Conservation (phyloP, 1,140 invertebrate genomes). For the Hirudo medicinalis region DNA sequence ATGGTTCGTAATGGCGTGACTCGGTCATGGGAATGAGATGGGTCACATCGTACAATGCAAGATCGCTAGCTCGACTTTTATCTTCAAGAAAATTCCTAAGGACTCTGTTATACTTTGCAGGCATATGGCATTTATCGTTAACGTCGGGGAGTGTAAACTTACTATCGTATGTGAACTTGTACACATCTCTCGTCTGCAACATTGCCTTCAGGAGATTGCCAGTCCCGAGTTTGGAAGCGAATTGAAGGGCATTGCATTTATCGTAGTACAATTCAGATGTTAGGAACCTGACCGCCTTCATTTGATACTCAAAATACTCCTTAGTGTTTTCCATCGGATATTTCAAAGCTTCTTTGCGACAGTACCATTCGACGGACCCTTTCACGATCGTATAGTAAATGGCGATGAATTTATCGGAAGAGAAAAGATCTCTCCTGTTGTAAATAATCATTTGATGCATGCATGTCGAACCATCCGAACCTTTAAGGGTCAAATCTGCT, state of each 20-base stretch:
- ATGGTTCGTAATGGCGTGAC: not conserved
- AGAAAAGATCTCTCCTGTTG: not conserved
- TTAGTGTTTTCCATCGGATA: conserved; percentile 20
- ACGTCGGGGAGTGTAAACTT: not conserved
- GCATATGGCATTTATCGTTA: not conserved
- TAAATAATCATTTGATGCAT: not conserved
- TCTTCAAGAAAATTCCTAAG: not conserved
- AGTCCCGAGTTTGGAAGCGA: conserved; percentile 16
- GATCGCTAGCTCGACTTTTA: not conserved
- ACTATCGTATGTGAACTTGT: conserved; percentile 9
- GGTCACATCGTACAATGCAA: conserved; percentile 9
- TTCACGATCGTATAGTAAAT: conserved; percentile 17
- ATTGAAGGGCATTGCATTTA: conserved; percentile 14
- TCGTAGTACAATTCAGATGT: conserved; percentile 18
- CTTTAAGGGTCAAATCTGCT: not conserved
- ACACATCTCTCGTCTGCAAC: conserved; percentile 17
- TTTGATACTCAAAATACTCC: conserved; percentile 4
- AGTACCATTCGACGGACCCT: conserved; percentile 16
- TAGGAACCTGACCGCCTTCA: conserved; percentile 17
- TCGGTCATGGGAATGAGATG: conserved; percentile 1
- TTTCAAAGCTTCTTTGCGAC: conserved; percentile 16
- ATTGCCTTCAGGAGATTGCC: conserved; percentile 16
- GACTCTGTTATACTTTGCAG: not conserved
- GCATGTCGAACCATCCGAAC: not conserved
- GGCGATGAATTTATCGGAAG: conserved; percentile 6